A percentile compares a stretch with the other conserved stretches of the same genome.
phyloP scores from a whole-genome alignment of 1,140 invertebrate genomes.

The Vanessa tameamea region DNA sequence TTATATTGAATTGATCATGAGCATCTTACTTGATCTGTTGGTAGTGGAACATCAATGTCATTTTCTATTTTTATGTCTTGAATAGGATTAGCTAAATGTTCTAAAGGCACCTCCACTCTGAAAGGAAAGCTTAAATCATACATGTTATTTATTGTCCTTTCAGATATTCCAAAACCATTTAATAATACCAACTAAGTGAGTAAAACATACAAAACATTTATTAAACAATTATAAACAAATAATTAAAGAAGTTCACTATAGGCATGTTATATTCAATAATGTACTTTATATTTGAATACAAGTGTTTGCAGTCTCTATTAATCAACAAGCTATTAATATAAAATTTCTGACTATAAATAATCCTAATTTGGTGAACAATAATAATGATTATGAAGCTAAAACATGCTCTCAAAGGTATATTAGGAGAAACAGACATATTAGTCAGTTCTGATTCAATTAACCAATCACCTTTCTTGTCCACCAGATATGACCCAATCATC shows the following conservation, averaged over 20 bases:
- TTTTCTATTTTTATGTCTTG: slow-evolving; percentile 84
- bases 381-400: too few species aligned
- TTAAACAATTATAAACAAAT: too few species aligned
- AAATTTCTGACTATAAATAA: too few species aligned
- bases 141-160: slow-evolving; percentile 1
- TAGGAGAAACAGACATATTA: too few species aligned
- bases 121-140: slow-evolving; percentile 43
- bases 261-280: too few species aligned
- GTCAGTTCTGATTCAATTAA: neutral
- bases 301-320: too few species aligned
- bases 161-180: neutral
- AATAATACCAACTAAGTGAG: neutral
- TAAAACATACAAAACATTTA: too few species aligned
- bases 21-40: slow-evolving; percentile 84
- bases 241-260: too few species aligned
- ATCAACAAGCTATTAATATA: too few species aligned
- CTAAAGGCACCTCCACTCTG: slow-evolving; percentile 85
- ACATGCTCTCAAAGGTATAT: too few species aligned
- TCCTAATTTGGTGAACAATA: too few species aligned
- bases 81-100: slow-evolving; percentile 80
- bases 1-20: neutral
- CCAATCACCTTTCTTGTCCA: slow-evolving; percentile 84
- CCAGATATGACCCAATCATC: slow-evolving; percentile 88
- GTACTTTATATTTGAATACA: too few species aligned
- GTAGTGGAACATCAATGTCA: slow-evolving; percentile 88